Evolutionary conservation across 2,113 vertebrate species (phyloP), one percentile per base, ranked within the genome.

Genomic region (Melanerpes aurifrons): DNA sequence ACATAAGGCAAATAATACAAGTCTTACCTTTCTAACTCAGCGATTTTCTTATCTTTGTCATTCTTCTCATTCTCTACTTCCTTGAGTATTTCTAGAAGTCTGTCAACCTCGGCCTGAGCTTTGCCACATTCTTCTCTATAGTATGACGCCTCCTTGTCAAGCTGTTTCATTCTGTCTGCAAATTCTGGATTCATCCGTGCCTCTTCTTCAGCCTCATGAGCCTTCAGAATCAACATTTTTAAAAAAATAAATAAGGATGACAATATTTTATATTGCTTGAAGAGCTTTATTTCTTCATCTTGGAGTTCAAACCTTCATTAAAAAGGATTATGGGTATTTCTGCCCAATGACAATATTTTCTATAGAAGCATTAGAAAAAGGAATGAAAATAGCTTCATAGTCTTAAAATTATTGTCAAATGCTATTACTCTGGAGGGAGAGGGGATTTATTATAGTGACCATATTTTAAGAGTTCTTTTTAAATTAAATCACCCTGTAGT

Each of bases 21-120:
- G 82, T 91, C 91, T 96, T 98, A 99, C 99, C 99, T 99, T 97
- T 99, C 99, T 32, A 99, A 98, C 83, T 99, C 99, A 13, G 98
- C 97, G 43, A 99, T 99, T 97, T 98, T 99, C 97, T 98, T 99
- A 97, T 99, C 99, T 95, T 98, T 99, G 95, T 98, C 98, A 25
- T 98, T 98, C 96, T 98, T 98, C 93, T 99, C 99, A 43, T 98
- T 98, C 94, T 99, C 99, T 63, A 99, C 98, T 76, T 99, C 98
- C 90, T 98, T 98, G 90, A 99, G 98, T 89, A 99, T 98, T 88
- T 98, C 98, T 97, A 99, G 97, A 72, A 99, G 97, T 94, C 99
- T 97, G 95, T 99, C 98, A 67, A 99, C 98, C 96, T 99, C 99
- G 3, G 98, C 98, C 92, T 99, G 98, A 32, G 98, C 98, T 96